phyloP scores from a whole-genome alignment of 2,113 vertebrate species.

The Marcusenius ussheri region DNA sequence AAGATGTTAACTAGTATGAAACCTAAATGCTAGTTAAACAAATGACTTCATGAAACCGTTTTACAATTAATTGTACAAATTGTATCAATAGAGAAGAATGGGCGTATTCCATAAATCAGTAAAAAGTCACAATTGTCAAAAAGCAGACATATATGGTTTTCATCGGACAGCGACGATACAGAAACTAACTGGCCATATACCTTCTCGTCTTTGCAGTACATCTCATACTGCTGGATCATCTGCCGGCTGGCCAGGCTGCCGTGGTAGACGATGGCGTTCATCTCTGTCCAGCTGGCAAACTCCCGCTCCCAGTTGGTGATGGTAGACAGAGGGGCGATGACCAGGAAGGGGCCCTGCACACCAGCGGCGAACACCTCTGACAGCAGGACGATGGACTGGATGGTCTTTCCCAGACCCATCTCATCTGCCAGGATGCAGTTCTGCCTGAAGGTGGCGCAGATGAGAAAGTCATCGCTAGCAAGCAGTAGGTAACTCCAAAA shows the following conservation, averaged over 20 bases:
- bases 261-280: constrained; percentile 92
- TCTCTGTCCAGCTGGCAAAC: constrained; percentile 81
- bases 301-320: constrained; percentile 95
- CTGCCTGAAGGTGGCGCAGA: constrained; percentile 62
- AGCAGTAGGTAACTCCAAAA: background rate
- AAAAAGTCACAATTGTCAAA: background rate
- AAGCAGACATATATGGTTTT: background rate
- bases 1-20: background rate
- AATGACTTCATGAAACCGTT: background rate
- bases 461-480: background rate
- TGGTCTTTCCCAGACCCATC: constrained; percentile 92
- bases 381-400: constrained; percentile 85
- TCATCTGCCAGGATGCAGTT: constrained; percentile 91
- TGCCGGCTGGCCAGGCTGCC: constrained; percentile 86
- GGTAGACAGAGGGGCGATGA: constrained; percentile 85
- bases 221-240: constrained; percentile 96
- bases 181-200: constrained; percentile 40
- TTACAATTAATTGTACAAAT: background rate
- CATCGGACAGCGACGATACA: background rate
- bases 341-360: constrained; percentile 75
- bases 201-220: constrained; percentile 91
- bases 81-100: background rate
- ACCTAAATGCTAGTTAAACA: background rate
- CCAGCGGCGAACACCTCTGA: constrained; percentile 74
- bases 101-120: background rate